Evolutionary conservation across 2,797 vertebrate genomes (phyloP), one percentile per base, ranked within the genome.

Genomic region (Petrocephalus sullivani): DNA sequence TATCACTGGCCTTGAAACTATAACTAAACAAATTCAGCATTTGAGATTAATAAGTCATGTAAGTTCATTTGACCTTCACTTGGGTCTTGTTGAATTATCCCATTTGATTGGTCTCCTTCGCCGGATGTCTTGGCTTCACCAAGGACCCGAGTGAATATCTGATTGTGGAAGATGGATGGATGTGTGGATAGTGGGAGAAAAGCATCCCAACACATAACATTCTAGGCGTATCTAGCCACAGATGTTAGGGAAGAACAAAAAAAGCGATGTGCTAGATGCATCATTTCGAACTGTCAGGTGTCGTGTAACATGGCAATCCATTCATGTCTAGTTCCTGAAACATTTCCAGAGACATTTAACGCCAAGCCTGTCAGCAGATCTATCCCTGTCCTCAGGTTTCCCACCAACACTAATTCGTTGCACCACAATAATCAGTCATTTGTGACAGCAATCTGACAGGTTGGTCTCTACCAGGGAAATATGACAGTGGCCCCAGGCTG

Each of bases 401-500:
- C 37, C 19, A 23, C 58, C n/a, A 28, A 53, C 81, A 41, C 81
- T 67, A 83, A 88, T 85, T 54, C 23, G 16, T 23, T 23, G 28
- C 46, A 85, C 85, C 87, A 64, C 46, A 71, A 85, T 67, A 71
- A 64, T 54, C 49, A 85, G 16, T 85, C 82, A 67, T 58, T 88
- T 61, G 46, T 60, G 82, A 57, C 60, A 71, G 49, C 81, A 12
- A 12, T 84, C 58, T 71, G 87, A 64, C 58, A 85, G 82, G 82
- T 41, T 37, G 87, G 53, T 12, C 51, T 67, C 19, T 71, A 64
- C 28, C 82, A 53, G 56, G 81, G 51, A 88, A 41, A 71, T 71
- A 84, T 85, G 49, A 56, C 19, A 71, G 71, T 60, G 21, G 87
- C 82, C 23, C 46, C 87, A 67, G 82, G 28, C 87, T 61, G 37